Conservation (phyloP, 2,888 invertebrate genomes). For the Plagiodera versicolora region DNA sequence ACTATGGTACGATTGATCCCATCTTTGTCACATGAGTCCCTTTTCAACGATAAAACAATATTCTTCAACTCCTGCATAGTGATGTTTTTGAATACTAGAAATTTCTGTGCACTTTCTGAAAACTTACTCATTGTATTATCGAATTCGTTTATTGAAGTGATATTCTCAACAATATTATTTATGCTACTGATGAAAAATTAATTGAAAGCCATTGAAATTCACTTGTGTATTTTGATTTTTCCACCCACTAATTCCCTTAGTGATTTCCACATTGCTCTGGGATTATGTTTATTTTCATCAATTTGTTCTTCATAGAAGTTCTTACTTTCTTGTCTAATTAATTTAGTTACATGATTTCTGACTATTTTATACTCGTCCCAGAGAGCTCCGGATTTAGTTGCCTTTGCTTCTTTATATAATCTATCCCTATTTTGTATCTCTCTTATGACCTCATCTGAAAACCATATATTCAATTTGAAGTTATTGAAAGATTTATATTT, state of each 20-base stretch:
- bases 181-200: background rate
- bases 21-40: too few species aligned
- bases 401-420: background rate
- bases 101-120: too few species aligned
- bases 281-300: background rate
- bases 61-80: background rate
- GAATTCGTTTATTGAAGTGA: too few species aligned
- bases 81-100: too few species aligned
- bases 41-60: background rate
- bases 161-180: too few species aligned
- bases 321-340: background rate
- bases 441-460: background rate
- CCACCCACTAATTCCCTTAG: background rate
- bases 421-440: background rate
- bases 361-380: slow-evolving; percentile 2
- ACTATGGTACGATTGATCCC: background rate
- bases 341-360: background rate
- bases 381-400: background rate
- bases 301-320: background rate
- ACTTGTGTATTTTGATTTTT: background rate
- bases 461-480: background rate
- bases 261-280: background rate
- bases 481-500: too few species aligned
- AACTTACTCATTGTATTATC: too few species aligned
- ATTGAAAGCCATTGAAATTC: background rate